Base-by-base conservation (phyloP, 2,797 vertebrate species). In the Sebastes cheni region DNA sequence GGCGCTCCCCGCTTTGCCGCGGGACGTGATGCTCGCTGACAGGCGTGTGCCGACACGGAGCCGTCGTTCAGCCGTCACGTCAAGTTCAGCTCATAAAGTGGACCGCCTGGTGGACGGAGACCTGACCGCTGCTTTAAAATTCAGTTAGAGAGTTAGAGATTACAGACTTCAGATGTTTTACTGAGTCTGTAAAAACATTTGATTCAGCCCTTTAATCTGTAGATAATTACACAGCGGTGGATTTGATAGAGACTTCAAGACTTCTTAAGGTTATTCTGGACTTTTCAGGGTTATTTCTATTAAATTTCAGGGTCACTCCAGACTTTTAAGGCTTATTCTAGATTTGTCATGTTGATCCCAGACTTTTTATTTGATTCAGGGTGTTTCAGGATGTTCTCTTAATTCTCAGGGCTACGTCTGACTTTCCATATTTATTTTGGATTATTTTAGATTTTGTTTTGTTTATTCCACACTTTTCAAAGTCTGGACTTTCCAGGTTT, bases 1-100 rank as follows among this genome's bases (percentile, higher is more conserved):
- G 10, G 65, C 5, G 60, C 72, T 34, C 36, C 58, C 50, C 4
- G 16, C 60, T n/a, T 6, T 16, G 56, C 62, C 2, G 32, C 22
- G 6, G 81, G 84, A 89, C 22, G 36, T 74, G 83, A 89, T 85
- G 64, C 73, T 73, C 8, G 36, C 58, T 68, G 89, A 83, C 86
- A 84, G 68, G 29, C 64, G 64, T 67, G 75, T 46, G 61, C 79
- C 22, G 75, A 75, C 80, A 62, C 72, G 12, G 66, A 23, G 54
- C 29, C 14, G 2, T 3, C 42, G 25, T 18, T 79, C 75, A 36
- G 70, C 29, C 56, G 6, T 36, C 79, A 69, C 2, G 58, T 30
- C 3, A 27, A n/a, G 16, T 39, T 79, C 75, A 69, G 62, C 58
- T 80, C 5, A 5, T 10, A 4, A 56, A 72, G 13, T 2, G 4